Evolutionary conservation across 2,797 vertebrate species (phyloP).

Genomic region (Lepilemur septentrionalis): DNA sequence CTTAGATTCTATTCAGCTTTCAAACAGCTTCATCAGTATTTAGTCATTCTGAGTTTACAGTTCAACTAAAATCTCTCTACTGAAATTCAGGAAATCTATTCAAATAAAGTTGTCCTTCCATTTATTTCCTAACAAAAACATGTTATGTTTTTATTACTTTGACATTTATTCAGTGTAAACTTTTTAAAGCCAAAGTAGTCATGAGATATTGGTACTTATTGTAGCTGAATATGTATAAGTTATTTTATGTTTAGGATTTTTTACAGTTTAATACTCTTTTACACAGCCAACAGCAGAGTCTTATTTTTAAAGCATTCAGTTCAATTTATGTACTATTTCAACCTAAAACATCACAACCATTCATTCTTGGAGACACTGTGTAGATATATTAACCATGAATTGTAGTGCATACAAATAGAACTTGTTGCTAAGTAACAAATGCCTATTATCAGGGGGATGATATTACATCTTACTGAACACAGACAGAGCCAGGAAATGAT

Average conservation of each 20-base stretch:
- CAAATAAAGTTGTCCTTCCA: neutral
- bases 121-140: neutral
- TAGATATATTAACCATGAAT: constrained; percentile 53
- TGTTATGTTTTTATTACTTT: neutral
- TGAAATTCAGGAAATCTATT: neutral
- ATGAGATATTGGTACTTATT: neutral
- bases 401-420: constrained; percentile 35
- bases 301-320: constrained; percentile 26
- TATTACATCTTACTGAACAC: constrained; percentile 59
- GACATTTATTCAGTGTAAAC: neutral
- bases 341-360: neutral
- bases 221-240: neutral
- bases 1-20: neutral
- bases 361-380: neutral
- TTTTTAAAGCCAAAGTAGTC: neutral
- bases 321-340: constrained; percentile 40
- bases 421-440: constrained; percentile 80
- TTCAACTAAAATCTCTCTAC: neutral
- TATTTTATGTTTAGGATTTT: neutral
- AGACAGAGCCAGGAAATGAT: constrained; percentile 67
- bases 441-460: constrained; percentile 58
- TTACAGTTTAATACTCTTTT: neutral
- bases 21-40: neutral
- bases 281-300: neutral
- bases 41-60: neutral